Evolutionary conservation across 2,113 vertebrate genomes (phyloP).

Genomic region (Corydoras sp.): DNA sequence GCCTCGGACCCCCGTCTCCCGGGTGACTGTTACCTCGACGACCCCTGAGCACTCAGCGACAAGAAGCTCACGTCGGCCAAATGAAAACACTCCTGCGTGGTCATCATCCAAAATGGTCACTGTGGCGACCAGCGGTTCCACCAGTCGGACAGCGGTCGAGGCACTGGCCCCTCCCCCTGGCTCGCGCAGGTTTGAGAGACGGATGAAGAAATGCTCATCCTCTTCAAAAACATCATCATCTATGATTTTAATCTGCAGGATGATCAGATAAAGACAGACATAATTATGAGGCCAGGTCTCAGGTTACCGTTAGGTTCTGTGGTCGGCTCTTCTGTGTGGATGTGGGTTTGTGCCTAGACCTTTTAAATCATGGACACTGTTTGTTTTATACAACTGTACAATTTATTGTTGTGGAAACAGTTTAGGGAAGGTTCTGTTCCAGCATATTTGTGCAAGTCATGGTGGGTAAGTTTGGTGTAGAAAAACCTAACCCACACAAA

Average conservation of each 20-base stretch:
- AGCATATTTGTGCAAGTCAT: too few relatives aligned
- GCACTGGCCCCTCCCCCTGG: constrained; percentile 66
- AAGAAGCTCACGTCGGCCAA: constrained; percentile 72
- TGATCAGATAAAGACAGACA: constrained; percentile 10
- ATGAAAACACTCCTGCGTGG: constrained; percentile 90
- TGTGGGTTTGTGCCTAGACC: too few relatives aligned
- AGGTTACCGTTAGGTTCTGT: too few relatives aligned
- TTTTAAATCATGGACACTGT: too few relatives aligned
- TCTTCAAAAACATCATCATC: constrained; percentile 96
- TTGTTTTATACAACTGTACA: too few relatives aligned
- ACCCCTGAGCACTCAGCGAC: constrained; percentile 85
- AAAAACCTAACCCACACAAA: too few relatives aligned
- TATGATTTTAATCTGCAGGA: constrained; percentile 75
- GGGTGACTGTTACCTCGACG: constrained; percentile 74
- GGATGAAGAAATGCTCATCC: constrained; percentile 92
- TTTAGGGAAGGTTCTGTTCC: too few relatives aligned
- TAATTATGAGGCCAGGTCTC: not conserved
- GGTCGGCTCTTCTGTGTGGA: too few relatives aligned
- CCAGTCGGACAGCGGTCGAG: constrained; percentile 60
- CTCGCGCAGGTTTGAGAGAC: constrained; percentile 80
- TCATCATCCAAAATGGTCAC: constrained; percentile 92
- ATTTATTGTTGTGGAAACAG: too few relatives aligned
- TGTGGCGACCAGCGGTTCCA: constrained; percentile 75
- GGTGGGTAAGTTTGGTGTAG: too few relatives aligned
- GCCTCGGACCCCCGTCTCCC: constrained; percentile 83